These are phyloP conservation scores for Netelia virgata DNA, from an alignment of 2,888 invertebrate species.

Conservation along the genomic window DNA sequence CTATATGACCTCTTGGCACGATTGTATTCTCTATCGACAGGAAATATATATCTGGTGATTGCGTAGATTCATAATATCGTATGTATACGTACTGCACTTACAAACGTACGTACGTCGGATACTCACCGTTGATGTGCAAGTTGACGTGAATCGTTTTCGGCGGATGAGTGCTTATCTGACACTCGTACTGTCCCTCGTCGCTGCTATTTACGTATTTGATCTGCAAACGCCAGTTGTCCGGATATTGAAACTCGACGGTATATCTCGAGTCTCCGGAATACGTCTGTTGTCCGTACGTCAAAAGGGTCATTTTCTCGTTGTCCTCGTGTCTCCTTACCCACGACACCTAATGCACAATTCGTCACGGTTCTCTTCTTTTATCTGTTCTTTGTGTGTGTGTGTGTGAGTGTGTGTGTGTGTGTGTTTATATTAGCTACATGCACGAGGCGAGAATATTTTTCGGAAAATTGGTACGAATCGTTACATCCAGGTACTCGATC, in stretches of 20 bases:
- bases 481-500: conserved; percentile 7
- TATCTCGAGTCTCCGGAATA: conserved; percentile 88
- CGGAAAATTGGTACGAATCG: conserved; percentile 7
- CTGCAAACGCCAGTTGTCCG: conserved; percentile 86
- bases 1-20: too few relatives aligned
- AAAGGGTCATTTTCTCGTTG: conserved; percentile 88
- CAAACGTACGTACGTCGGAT: neutral
- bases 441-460: neutral
- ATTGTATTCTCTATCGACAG: too few relatives aligned
- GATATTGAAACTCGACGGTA: conserved; percentile 86
- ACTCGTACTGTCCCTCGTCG: conserved; percentile 86
- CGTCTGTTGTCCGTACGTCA: conserved; percentile 89
- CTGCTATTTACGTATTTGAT: conserved; percentile 85
- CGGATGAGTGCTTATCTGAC: conserved; percentile 86
- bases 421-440: too few relatives aligned
- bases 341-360: conserved; percentile 86
- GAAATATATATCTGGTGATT: too few relatives aligned
- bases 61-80: too few relatives aligned
- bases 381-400: too few relatives aligned
- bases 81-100: too few relatives aligned
- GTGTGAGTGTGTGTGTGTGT: too few relatives aligned
- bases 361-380: neutral
- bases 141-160: conserved; percentile 86
- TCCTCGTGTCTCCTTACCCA: conserved; percentile 89
- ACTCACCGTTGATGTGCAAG: conserved; percentile 85